Base-by-base conservation (phyloP, 1,140 invertebrate genomes). In the Halictus rubicundus region DNA sequence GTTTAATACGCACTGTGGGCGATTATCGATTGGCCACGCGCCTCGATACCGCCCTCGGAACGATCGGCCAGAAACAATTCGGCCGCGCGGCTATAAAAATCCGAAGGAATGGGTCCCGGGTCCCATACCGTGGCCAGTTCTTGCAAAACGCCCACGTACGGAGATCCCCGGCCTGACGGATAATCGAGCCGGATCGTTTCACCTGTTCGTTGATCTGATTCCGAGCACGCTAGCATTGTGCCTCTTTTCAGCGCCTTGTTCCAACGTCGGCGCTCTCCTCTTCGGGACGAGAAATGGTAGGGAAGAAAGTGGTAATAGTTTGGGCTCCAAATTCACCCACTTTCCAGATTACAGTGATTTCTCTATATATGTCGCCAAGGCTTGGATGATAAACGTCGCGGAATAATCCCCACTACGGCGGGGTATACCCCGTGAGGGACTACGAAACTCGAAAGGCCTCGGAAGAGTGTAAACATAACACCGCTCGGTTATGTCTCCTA, bases 21-120 rank as follows among this genome's bases (percentile, higher is more conserved):
- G 87, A 91, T 91, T 90, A 91, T 87, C 89, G 84, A 91, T 91
- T 89, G 86, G 89, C 65, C 84, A 89, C 87, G 87, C 87, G 73
- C 70, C 80, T 85, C 74, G 77, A 87, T 84, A 66, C 86, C 85
- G 79, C 83, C 86, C 78, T 78, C 80, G 59, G 32, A 71, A 68
- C 77, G 65, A 83, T 79, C 72, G 54, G 78, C 73, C 69, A 68
- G 81, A 86, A 86, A 88, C 79, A 88, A 89, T 83, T 87, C 68
- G 68, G 78, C 59, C 64, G 64, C 49, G 46, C 9, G 57, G 23
- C 64, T 78, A 75, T 78, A 79, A 87, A 83, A 83, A 69, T 63
- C 42, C 49, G 54, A 39, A 76, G 68, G 68, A 73, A 84, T 70
- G 68, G 59, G 8, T 9, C 80, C 27, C 42, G 60, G 76, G 65